Conservation (phyloP, 2,113 vertebrate genomes). For the Ascaphus truei region DNA sequence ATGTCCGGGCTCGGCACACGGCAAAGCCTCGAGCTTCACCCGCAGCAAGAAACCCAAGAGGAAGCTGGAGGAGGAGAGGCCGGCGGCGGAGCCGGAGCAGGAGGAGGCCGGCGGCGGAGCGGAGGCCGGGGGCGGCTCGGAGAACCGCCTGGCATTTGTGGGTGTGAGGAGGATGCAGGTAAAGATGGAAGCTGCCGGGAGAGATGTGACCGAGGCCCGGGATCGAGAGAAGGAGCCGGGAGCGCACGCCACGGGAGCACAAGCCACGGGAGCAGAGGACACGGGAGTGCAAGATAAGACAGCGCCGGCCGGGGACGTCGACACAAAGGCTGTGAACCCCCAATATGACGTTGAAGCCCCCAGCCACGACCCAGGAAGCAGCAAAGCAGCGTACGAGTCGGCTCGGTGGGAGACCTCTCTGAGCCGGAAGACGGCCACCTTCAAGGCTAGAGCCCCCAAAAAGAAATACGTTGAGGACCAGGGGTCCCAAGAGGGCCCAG, state of each 20-base stretch:
- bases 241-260: background rate
- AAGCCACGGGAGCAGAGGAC: background rate
- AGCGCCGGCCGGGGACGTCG: background rate
- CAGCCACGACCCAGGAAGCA: background rate
- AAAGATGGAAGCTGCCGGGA: conserved; percentile 19
- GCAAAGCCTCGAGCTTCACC: conserved; percentile 61
- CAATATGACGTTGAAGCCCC: background rate
- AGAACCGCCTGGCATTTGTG: background rate
- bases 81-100: conserved; percentile 44
- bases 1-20: conserved; percentile 57
- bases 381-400: conserved; percentile 44
- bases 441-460: conserved; percentile 82
- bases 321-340: background rate
- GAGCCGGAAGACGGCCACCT: conserved; percentile 86
- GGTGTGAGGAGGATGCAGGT: conserved; percentile 25
- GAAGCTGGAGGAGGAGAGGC: conserved; percentile 52
- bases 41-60: conserved; percentile 72
- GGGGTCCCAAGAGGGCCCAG: conserved; percentile 37
- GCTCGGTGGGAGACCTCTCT: conserved; percentile 59
- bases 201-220: conserved; percentile 33
- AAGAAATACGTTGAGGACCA: conserved; percentile 83
- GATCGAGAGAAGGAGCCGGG: conserved; percentile 19
- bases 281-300: background rate
- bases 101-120: conserved; percentile 28
- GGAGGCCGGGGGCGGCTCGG: conserved; percentile 31